Percentiles rank a stretch among this genome's conserved stretches.
Evolutionary conservation across 2,888 invertebrate genomes (phyloP).

Genomic region (Neria commutata): DNA sequence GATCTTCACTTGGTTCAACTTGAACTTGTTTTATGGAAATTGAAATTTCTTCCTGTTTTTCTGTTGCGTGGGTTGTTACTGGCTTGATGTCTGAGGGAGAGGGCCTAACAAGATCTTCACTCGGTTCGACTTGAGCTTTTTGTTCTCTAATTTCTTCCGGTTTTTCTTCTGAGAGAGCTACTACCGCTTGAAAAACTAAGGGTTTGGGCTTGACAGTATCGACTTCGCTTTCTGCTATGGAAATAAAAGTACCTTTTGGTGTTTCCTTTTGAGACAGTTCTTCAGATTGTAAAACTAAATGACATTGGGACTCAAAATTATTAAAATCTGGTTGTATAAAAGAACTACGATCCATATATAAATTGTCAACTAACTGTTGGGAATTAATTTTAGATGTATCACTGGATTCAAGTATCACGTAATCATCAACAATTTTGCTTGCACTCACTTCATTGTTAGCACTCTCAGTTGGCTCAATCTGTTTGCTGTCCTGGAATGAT

Average conservation of each 20-base stretch:
- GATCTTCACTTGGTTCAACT: too few species aligned
- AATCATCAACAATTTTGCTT: slow-evolving; percentile 37
- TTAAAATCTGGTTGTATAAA: slow-evolving; percentile 43
- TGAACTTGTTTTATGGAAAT: too few species aligned
- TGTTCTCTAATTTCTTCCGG: neutral
- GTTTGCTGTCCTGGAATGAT: neutral
- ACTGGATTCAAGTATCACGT: slow-evolving; percentile 48
- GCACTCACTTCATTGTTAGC: slow-evolving; percentile 10
- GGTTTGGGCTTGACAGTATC: too few species aligned
- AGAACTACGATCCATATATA: slow-evolving; percentile 38
- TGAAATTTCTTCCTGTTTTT: too few species aligned
- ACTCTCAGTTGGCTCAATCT: slow-evolving; percentile 1
- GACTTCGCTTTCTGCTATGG: too few species aligned
- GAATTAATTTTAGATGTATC: slow-evolving; percentile 39
- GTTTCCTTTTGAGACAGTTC: too few species aligned
- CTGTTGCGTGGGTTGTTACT: too few species aligned
- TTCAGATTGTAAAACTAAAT: too few species aligned
- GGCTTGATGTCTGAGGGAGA: too few species aligned
- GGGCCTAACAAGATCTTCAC: too few species aligned
- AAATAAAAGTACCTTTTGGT: too few species aligned
- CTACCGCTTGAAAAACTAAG: too few species aligned
- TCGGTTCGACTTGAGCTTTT: neutral
- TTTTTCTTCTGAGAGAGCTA: neutral
- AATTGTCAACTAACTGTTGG: slow-evolving; percentile 41
- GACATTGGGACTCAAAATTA: slow-evolving; percentile 70